Percentiles rank a stretch among this genome's conserved stretches.
phyloP scores from a whole-genome alignment of 1,140 invertebrate species.

The Caenorhabditis brenneri region DNA sequence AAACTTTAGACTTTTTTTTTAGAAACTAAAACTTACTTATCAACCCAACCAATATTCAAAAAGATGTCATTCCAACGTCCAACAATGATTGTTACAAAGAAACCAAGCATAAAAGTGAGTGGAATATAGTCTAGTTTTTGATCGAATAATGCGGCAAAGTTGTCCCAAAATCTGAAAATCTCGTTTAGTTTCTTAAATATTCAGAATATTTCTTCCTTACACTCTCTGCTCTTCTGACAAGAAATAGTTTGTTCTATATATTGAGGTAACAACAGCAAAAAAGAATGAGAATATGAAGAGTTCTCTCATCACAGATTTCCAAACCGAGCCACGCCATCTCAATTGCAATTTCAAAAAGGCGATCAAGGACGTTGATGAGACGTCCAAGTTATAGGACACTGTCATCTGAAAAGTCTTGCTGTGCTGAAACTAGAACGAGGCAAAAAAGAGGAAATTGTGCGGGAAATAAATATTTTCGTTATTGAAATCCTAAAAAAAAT shows the following conservation, averaged over 20 bases:
- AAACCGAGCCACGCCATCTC: slow-evolving; percentile 50
- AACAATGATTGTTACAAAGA: slow-evolving; percentile 66
- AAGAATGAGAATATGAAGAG: slow-evolving; percentile 39
- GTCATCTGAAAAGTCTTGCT: slow-evolving; percentile 50
- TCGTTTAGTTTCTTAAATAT: neutral
- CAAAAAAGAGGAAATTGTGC: too few relatives aligned
- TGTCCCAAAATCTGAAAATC: slow-evolving; percentile 62
- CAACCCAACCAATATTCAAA: slow-evolving; percentile 68
- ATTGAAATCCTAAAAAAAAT: too few relatives aligned
- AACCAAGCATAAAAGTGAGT: slow-evolving; percentile 69
- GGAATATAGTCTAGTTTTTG: slow-evolving; percentile 65
- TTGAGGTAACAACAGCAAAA: slow-evolving; percentile 32
- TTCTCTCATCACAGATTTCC: slow-evolving; percentile 48
- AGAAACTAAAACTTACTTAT: slow-evolving; percentile 59
- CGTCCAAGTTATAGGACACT: slow-evolving; percentile 52
- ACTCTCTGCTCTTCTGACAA: slow-evolving; percentile 40
- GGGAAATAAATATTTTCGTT: too few relatives aligned
- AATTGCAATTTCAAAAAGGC: slow-evolving; percentile 44
- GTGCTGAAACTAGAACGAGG: neutral
- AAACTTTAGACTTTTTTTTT: neutral
- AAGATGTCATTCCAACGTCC: slow-evolving; percentile 68
- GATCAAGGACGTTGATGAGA: slow-evolving; percentile 30
- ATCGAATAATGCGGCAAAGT: slow-evolving; percentile 62
- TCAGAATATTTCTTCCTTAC: neutral
- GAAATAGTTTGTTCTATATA: slow-evolving; percentile 48